Conservation (phyloP, 2,888 invertebrate genomes). For the Trimorus sp. region DNA sequence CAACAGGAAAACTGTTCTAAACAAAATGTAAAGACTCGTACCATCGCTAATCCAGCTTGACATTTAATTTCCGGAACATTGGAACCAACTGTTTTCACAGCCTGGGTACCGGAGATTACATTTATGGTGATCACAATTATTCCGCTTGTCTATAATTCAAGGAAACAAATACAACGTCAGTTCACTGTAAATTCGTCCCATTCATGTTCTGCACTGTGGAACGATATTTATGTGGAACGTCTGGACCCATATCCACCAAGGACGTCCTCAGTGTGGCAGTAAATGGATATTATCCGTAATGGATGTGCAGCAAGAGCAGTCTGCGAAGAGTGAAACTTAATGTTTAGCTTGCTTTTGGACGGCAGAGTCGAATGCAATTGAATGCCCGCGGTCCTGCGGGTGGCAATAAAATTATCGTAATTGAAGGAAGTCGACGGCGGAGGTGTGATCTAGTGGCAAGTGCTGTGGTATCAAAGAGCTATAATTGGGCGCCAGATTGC, state of each 20-base stretch:
- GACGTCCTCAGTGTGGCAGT: conserved; percentile 18
- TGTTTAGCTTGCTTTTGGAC: conserved; percentile 37
- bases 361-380: conserved; percentile 56
- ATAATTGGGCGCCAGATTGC: conserved; percentile 79
- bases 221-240: conserved; percentile 38
- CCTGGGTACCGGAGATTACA: too few species aligned
- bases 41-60: too few species aligned
- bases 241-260: conserved; percentile 24
- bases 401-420: conserved; percentile 70
- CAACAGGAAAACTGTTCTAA: too few species aligned
- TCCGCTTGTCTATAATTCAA: conserved; percentile 17
- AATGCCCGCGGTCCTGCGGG: conserved; percentile 60
- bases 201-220: background rate
- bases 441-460: conserved; percentile 68
- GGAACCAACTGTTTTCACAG: too few species aligned
- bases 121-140: conserved; percentile 1
- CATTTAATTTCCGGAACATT: too few species aligned
- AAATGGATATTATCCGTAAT: conserved; percentile 51
- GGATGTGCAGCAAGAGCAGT: conserved; percentile 14
- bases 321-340: conserved; percentile 30
- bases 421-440: conserved; percentile 61
- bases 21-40: too few species aligned
- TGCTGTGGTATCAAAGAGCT: conserved; percentile 77
- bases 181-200: conserved; percentile 1
- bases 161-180: conserved; percentile 29